Percentiles rank a stretch among this genome's conserved stretches.
Evolutionary conservation across 2,113 vertebrate species (phyloP).

Genomic region (Buteo buteo): DNA sequence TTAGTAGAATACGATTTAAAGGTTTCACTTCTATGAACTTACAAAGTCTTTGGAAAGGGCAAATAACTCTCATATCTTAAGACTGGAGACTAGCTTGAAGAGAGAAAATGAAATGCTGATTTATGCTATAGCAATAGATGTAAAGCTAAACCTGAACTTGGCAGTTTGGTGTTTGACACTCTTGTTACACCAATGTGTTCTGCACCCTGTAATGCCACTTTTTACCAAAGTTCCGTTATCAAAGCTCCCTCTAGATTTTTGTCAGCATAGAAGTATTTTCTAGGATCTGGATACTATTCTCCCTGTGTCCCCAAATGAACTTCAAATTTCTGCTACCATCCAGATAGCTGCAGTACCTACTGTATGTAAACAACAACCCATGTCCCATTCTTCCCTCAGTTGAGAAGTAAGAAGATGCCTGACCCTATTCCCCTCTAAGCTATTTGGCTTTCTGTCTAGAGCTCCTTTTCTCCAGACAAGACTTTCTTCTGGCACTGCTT

Average conservation of each 20-base stretch:
- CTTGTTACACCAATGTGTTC: neutral
- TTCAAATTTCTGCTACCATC: neutral
- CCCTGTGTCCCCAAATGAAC: neutral
- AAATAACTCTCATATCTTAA: neutral
- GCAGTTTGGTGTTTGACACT: neutral
- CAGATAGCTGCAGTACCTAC: neutral
- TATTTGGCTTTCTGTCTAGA: slow-evolving; percentile 1
- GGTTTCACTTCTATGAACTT: neutral
- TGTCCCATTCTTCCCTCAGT: neutral
- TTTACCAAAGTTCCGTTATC: neutral
- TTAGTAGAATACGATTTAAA: slow-evolving; percentile 10
- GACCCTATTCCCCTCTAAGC: neutral
- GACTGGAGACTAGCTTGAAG: neutral
- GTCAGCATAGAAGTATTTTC: neutral
- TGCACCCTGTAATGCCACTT: neutral
- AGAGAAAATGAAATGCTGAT: neutral
- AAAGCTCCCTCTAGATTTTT: neutral
- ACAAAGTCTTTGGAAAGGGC: neutral
- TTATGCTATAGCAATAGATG: neutral
- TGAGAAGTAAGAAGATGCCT: neutral
- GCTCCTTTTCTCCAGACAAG: neutral
- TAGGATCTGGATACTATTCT: neutral
- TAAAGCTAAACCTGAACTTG: neutral
- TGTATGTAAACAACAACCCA: neutral
- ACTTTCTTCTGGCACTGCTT: neutral